phyloP scores from a whole-genome alignment of 1,140 invertebrate genomes.

The Listronotus bonariensis region DNA sequence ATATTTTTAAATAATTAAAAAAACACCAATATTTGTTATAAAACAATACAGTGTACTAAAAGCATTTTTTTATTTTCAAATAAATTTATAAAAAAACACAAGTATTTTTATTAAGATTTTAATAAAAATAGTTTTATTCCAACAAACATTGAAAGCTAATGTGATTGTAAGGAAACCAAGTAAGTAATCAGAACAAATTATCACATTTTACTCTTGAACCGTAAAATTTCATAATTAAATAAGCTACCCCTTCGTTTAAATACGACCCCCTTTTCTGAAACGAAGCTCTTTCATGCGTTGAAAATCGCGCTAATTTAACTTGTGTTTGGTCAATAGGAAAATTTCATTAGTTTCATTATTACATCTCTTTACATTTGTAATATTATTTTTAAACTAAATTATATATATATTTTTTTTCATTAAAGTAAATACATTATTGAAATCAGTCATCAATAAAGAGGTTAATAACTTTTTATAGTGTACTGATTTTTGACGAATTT shows the following conservation, averaged over 20 bases:
- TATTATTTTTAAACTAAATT: neutral
- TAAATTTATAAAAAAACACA: no score
- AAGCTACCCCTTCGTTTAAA: conserved; percentile 15
- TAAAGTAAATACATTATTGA: no score
- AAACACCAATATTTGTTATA: no score
- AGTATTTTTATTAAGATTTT: no score
- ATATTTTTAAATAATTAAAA: no score
- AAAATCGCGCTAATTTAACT: conserved; percentile 27
- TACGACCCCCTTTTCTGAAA: neutral
- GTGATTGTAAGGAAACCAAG: neutral
- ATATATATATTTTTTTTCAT: no score
- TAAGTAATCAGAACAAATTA: conserved; percentile 5
- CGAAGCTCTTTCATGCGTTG: neutral
- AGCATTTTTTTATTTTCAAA: no score
- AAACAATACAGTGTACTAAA: no score
- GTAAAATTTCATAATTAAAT: conserved; percentile 24
- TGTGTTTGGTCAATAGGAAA: conserved; percentile 21
- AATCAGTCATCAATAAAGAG: no score
- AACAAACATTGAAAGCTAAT: neutral
- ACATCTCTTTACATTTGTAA: neutral
- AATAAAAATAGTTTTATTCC: neutral
- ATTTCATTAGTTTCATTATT: conserved; percentile 25
- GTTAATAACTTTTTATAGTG: no score
- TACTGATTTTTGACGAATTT: no score
- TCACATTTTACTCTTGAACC: conserved; percentile 11